Evolutionary conservation across 2,797 vertebrate species (phyloP).

Genomic region (Parauchenoglanis punctatus): DNA sequence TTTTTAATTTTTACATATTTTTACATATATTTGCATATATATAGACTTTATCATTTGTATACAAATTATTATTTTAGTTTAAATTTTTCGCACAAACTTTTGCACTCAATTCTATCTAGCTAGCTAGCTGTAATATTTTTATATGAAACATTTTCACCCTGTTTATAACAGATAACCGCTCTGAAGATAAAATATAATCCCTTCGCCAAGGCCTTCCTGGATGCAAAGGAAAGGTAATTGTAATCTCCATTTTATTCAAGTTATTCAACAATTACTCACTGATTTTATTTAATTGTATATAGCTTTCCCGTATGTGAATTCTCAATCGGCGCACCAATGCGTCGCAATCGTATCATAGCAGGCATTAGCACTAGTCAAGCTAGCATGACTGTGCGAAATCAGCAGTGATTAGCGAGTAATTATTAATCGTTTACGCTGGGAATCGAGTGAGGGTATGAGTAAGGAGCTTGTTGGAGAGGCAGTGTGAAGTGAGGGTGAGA

Average conservation of each 20-base stretch:
- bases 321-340: background rate
- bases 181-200: slow-evolving; percentile 98
- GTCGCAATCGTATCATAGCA: slow-evolving; percentile 49
- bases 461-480: slow-evolving; percentile 63
- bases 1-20: background rate
- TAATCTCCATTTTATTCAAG: slow-evolving; percentile 19
- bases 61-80: background rate
- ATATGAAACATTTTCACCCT: background rate
- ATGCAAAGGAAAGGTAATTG: slow-evolving; percentile 89
- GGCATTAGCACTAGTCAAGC: slow-evolving; percentile 56
- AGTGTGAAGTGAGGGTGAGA: slow-evolving; percentile 69
- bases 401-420: slow-evolving; percentile 61
- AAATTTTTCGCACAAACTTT: background rate
- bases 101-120: background rate
- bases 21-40: background rate
- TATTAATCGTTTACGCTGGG: slow-evolving; percentile 60
- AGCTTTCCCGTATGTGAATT: background rate
- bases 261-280: background rate
- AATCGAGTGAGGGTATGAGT: slow-evolving; percentile 59
- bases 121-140: background rate
- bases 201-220: slow-evolving; percentile 95
- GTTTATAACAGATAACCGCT: slow-evolving; percentile 86
- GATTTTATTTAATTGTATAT: slow-evolving; percentile 5
- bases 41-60: no score
- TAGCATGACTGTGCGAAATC: slow-evolving; percentile 63